These are phyloP conservation scores for Myripristis murdjan DNA, from an alignment of 2,797 vertebrate genomes.

Conservation along the genomic window DNA sequence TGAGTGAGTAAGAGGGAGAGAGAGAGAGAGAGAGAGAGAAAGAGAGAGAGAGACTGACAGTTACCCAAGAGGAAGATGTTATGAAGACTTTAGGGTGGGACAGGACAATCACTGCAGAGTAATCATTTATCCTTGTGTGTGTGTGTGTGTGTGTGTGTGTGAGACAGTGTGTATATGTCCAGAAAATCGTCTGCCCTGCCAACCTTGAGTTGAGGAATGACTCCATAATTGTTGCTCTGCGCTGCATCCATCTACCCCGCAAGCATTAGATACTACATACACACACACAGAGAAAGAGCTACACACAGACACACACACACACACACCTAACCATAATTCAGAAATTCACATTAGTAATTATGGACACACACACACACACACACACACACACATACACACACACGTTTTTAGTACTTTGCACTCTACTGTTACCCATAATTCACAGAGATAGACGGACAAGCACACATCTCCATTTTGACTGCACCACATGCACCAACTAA, in stretches of 20 bases:
- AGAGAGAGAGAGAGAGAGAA: background rate
- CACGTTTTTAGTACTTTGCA: conserved; percentile 16
- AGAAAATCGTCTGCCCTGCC: conserved; percentile 31
- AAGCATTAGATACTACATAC: conserved; percentile 57
- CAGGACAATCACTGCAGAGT: conserved; percentile 37
- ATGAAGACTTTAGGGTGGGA: conserved; percentile 35
- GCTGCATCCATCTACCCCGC: conserved; percentile 48
- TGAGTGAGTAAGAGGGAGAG: too few species aligned
- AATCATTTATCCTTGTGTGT: conserved; percentile 30
- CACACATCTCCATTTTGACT: conserved; percentile 29
- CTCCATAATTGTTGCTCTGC: conserved; percentile 60
- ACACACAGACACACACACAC: conserved; percentile 19
- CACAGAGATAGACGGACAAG: conserved; percentile 18
- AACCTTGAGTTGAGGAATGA: conserved; percentile 72
- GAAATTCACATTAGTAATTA: too few species aligned
- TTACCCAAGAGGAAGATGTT: conserved; percentile 15
- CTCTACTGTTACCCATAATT: conserved; percentile 43
- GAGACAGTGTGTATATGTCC: conserved; percentile 33
- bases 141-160: conserved; percentile 12
- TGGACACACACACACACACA: conserved; percentile 16
- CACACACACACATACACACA: conserved; percentile 13
- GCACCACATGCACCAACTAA: conserved; percentile 23
- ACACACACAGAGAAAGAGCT: conserved; percentile 34
- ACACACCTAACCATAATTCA: conserved; percentile 1
- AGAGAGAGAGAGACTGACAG: conserved; percentile 1